Evolutionary conservation across 2,113 vertebrate species (phyloP).

Genomic region (Parus major): DNA sequence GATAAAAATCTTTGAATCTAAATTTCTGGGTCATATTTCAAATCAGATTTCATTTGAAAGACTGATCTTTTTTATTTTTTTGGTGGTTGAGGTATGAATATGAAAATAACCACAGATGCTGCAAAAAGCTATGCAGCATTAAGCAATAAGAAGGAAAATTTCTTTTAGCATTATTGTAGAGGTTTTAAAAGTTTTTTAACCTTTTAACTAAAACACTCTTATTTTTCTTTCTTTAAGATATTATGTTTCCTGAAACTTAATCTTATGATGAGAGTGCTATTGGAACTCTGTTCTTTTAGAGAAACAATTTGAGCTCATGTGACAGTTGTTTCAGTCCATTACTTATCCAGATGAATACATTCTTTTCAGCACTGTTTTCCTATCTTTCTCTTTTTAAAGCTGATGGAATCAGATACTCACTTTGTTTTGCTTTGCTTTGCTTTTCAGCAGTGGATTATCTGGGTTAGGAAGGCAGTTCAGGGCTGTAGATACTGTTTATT

Average conservation of each 20-base stretch:
- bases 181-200: not conserved
- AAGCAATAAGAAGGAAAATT: not conserved
- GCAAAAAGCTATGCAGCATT: not conserved
- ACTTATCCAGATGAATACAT: not conserved
- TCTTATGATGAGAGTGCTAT: not conserved
- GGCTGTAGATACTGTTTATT: not conserved
- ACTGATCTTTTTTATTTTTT: not conserved
- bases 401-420: not conserved
- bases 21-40: not conserved
- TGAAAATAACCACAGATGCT: not conserved
- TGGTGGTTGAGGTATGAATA: not conserved
- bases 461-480: not conserved
- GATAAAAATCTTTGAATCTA: not conserved
- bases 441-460: not conserved
- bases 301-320: not conserved
- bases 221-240: not conserved
- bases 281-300: not conserved
- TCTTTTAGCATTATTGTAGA: not conserved
- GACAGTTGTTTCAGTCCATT: not conserved
- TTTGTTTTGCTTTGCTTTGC: not conserved
- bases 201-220: not conserved
- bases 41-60: not conserved
- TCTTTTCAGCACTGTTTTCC: constrained; percentile 8
- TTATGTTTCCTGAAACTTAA: not conserved
- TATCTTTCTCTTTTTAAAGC: not conserved